Evolutionary conservation across 1,140 invertebrate genomes (phyloP).

Genomic region (Lucilia cuprina): DNA sequence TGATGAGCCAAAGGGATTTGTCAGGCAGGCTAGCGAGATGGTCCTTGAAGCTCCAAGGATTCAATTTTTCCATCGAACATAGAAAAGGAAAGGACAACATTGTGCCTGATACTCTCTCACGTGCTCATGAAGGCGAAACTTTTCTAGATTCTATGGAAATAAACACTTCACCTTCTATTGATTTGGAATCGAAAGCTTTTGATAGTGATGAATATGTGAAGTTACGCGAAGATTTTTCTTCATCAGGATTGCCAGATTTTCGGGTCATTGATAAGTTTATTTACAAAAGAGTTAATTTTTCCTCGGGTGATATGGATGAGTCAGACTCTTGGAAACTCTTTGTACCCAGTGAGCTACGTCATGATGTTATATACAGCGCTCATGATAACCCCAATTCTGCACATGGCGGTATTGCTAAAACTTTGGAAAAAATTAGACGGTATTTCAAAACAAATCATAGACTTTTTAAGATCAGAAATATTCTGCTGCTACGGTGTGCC

Average conservation of each 20-base stretch:
- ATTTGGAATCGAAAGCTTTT: too few species aligned
- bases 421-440: background rate
- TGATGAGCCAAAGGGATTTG: background rate
- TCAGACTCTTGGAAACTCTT: too few species aligned
- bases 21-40: background rate
- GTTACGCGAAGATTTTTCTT: too few species aligned
- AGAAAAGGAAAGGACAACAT: background rate
- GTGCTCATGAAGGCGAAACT: background rate
- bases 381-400: constrained; percentile 12
- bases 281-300: too few species aligned
- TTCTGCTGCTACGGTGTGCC: constrained; percentile 1
- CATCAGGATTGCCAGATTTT: too few species aligned
- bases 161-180: too few species aligned
- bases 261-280: too few species aligned
- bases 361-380: background rate
- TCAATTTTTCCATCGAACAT: background rate
- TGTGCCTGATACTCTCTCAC: background rate
- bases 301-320: too few species aligned
- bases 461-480: background rate
- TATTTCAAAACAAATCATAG: background rate
- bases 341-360: too few species aligned
- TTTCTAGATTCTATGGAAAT: too few species aligned
- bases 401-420: constrained; percentile 29
- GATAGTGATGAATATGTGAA: too few species aligned
- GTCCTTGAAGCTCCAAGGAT: background rate